These are phyloP conservation scores for Crocidura indochinensis DNA, from an alignment of 2,797 vertebrate genomes.

Conservation along the genomic window DNA sequence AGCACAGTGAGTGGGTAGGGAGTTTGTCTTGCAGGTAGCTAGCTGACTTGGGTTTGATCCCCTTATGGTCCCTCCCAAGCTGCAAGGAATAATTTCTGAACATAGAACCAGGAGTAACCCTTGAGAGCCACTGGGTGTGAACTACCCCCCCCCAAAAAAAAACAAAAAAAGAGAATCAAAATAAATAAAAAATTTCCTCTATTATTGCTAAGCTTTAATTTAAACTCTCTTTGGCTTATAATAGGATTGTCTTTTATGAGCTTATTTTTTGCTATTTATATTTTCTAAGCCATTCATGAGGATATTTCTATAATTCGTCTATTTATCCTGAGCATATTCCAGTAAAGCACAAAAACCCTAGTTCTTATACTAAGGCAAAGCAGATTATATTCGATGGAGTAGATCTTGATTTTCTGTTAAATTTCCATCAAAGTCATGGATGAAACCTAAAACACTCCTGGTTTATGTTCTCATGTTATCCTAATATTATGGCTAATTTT, in stretches of 20 bases:
- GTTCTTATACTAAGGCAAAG: not conserved
- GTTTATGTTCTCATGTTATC: conserved; percentile 11
- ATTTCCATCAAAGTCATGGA: not conserved
- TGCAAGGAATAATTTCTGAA: too few relatives aligned
- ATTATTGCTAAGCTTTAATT: not conserved
- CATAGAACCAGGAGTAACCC: too few relatives aligned
- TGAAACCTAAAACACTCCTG: not conserved
- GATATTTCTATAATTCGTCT: conserved; percentile 43
- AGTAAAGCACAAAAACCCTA: not conserved
- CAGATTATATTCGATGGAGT: too few relatives aligned
- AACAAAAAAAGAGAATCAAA: not conserved
- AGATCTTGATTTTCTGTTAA: not conserved
- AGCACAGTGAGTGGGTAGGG: too few relatives aligned
- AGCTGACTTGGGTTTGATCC: too few relatives aligned
- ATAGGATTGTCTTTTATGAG: conserved; percentile 26
- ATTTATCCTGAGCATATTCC: conserved; percentile 17
- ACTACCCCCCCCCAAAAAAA: too few relatives aligned
- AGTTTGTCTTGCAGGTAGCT: too few relatives aligned
- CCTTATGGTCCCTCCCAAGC: too few relatives aligned
- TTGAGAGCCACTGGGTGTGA: too few relatives aligned
- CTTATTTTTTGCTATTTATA: conserved; percentile 44
- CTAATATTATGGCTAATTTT: not conserved
- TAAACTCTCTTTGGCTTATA: conserved; percentile 12
- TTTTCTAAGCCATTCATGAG: conserved; percentile 20
- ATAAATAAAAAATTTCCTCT: not conserved